A percentile compares a stretch with the other conserved stretches of the same genome.
Evolutionary conservation across 1,140 invertebrate species (phyloP).

Genomic region (Aphis craccivora): DNA sequence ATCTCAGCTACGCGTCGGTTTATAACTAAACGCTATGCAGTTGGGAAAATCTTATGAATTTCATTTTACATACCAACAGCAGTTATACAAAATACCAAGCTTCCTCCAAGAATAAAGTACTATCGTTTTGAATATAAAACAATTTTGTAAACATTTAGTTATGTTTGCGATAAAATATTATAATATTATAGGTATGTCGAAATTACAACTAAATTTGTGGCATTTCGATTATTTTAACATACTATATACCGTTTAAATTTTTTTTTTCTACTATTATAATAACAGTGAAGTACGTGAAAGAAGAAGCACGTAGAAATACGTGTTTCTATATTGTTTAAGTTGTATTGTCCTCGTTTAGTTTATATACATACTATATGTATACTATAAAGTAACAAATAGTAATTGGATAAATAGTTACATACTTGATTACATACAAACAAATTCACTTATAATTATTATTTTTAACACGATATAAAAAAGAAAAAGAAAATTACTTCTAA

Average conservation of each 20-base stretch:
- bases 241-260: background rate
- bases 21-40: background rate
- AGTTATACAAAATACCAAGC: background rate
- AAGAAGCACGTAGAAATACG: too few species aligned
- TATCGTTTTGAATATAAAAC: background rate
- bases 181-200: background rate
- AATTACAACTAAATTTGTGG: background rate
- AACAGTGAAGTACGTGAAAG: too few species aligned
- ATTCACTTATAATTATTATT: background rate
- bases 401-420: background rate
- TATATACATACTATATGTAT: background rate
- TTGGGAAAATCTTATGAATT: slow-evolving; percentile 1
- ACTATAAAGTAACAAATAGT: too few species aligned
- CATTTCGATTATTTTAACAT: background rate
- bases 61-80: background rate
- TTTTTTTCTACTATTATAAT: background rate
- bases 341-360: background rate
- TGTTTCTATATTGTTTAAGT: background rate
- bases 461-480: background rate
- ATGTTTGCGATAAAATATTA: background rate
- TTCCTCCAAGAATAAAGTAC: background rate
- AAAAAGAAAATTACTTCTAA: background rate
- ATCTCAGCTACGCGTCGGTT: background rate
- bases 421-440: background rate
- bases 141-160: background rate